Base-by-base conservation (phyloP, 1,140 invertebrate species). In the Meloidogyne hapla region DNA sequence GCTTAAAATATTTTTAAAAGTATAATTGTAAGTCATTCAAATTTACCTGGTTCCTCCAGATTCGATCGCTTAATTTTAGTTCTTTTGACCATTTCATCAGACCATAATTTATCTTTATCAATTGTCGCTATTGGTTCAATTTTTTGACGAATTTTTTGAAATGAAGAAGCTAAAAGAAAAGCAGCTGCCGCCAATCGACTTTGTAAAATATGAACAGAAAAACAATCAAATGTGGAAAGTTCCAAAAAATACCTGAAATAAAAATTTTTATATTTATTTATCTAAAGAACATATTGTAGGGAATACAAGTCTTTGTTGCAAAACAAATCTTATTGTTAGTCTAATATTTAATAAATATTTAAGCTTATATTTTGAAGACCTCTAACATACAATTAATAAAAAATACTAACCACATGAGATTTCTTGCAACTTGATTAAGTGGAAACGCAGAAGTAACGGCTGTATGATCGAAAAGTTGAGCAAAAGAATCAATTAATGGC, bases 161-260 rank as follows among this genome's bases (percentile, higher is more conserved):
- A 72, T n/a, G n/a, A 10, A n/a, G 12, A 23, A 72, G 75, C 79
- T 15, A 77, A 69, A 13, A 69, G 33, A 42, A 64, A 81, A 10
- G 78, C 78, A 13, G 79, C 77, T 45, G 77, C 78, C 10, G 80
- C 78, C 25, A 79, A 56, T 45, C 64, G 33, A 38, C 79, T 79
- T 61, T 56, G 64, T 63, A 42, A 25, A 65, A 63, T 64, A 28
- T 10, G 5, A 56, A 81, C 56, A 23, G n/a, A 65, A 12, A 77
- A 21, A 64, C 38, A 81, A 13, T 72, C 40, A n/a, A 80, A 28
- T 61, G 64, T 56, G 5, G 79, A 81, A 33, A 81, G 68, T 48
- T 79, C 78, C 18, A 78, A 45, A n/a, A 78, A 65, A 21, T 78
- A 78, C 77, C 77, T 78, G 21, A 33, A 65, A 21, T 26, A 23